Percentiles rank a stretch among this genome's conserved stretches.
These are phyloP conservation scores for Phocoena phocoena DNA, from an alignment of 2,113 vertebrate genomes.

Conservation along the genomic window DNA sequence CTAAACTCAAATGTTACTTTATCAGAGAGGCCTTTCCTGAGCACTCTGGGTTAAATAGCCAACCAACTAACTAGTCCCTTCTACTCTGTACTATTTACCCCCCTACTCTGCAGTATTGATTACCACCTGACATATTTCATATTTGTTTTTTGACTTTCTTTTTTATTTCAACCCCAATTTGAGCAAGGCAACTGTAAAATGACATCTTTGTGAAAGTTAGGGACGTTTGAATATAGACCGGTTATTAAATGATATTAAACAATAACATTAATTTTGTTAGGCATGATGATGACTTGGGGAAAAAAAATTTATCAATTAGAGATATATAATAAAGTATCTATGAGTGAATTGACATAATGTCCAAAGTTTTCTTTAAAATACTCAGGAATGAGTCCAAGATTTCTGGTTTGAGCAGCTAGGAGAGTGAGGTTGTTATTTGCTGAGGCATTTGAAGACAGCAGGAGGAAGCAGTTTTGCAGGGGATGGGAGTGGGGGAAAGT, in stretches of 20 bases:
- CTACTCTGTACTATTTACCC: neutral
- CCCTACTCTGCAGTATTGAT: neutral
- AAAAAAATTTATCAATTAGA: neutral
- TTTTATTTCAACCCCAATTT: neutral
- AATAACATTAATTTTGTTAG: slow-evolving; percentile 22
- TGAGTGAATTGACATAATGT: neutral
- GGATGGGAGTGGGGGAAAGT: neutral
- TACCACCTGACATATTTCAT: neutral
- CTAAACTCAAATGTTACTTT: neutral
- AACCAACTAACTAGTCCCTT: neutral
- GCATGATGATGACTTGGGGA: neutral
- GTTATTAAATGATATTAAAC: neutral
- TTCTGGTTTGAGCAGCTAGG: neutral
- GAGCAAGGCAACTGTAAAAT: slow-evolving; percentile 5
- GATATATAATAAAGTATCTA: neutral
- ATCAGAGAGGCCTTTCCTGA: neutral
- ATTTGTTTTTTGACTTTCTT: slow-evolving; percentile 5
- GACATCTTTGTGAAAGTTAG: neutral
- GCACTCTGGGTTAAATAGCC: neutral
- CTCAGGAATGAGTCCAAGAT: neutral
- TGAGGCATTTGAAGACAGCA: neutral
- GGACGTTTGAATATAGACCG: neutral
- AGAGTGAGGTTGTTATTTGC: neutral
- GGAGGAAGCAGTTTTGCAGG: neutral
- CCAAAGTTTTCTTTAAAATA: slow-evolving; percentile 24